phyloP scores from a whole-genome alignment of 2,797 vertebrate species.

The Acipenser ruthenus region DNA sequence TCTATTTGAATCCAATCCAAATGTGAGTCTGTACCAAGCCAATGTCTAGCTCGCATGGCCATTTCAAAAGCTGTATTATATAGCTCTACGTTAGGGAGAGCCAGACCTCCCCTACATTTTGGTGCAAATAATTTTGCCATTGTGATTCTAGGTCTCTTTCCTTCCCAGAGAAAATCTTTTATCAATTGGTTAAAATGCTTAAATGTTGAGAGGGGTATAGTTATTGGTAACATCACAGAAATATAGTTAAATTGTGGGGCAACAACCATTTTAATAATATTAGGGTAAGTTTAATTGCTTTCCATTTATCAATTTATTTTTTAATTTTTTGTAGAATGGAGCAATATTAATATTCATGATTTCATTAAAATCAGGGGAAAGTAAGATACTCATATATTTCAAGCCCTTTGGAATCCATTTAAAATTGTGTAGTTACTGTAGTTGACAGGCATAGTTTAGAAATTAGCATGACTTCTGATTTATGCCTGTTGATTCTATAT shows the following conservation, averaged over 20 bases:
- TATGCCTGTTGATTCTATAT: slow-evolving; percentile 9
- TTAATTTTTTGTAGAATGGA: slow-evolving; percentile 16
- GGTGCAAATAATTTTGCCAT: too few relatives aligned
- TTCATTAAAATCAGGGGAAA: slow-evolving; percentile 7
- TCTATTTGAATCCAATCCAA: too few relatives aligned
- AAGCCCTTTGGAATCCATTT: slow-evolving; percentile 12
- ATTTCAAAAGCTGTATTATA: too few relatives aligned
- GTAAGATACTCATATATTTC: slow-evolving; percentile 6
- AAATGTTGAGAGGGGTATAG: too few relatives aligned
- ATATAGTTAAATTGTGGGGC: slow-evolving; percentile 12
- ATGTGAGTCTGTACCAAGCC: too few relatives aligned
- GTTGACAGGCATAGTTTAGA: neutral
- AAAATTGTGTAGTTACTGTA: slow-evolving; percentile 4
- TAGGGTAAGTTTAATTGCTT: slow-evolving; percentile 11
- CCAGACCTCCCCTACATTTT: too few relatives aligned
- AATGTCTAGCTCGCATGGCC: too few relatives aligned
- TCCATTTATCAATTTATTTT: slow-evolving; percentile 18
- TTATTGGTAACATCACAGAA: slow-evolving; percentile 6
- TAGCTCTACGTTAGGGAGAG: too few relatives aligned
- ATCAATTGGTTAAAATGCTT: too few relatives aligned
- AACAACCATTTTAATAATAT: slow-evolving; percentile 18
- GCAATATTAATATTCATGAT: slow-evolving; percentile 9
- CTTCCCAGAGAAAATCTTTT: too few relatives aligned
- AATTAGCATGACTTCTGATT: slow-evolving; percentile 1
- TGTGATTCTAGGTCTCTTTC: too few relatives aligned